Percentiles rank a stretch among this genome's conserved stretches.
These are phyloP conservation scores for Diachrysia chrysitis DNA, from an alignment of 2,888 invertebrate species.

Conservation along the genomic window DNA sequence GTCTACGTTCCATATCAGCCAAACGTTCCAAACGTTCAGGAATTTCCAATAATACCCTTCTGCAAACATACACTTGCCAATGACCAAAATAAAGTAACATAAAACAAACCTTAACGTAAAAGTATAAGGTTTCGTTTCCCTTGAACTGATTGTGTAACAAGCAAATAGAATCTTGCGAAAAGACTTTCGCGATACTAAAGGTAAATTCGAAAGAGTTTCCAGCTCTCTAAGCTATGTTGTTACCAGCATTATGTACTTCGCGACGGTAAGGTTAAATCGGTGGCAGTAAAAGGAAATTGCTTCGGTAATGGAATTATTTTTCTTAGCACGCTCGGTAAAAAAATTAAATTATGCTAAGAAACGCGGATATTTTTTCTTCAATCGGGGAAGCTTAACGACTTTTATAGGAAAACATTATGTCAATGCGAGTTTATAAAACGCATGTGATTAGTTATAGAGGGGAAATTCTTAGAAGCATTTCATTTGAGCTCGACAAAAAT, in stretches of 20 bases:
- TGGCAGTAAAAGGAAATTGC: conserved; percentile 76
- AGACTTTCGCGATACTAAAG: conserved; percentile 78
- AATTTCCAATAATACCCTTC: conserved; percentile 86
- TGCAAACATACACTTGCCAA: conserved; percentile 45
- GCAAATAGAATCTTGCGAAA: conserved; percentile 64
- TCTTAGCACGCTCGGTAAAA: conserved; percentile 62
- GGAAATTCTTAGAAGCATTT: not conserved
- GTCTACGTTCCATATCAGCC: conserved; percentile 79
- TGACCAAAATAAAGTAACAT: conserved; percentile 15
- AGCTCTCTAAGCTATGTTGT: conserved; percentile 74
- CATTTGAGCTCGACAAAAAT: not conserved
- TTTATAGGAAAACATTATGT: conserved; percentile 44
- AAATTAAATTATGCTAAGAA: conserved; percentile 64
- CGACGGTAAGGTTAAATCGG: conserved; percentile 67
- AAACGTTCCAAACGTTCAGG: conserved; percentile 80
- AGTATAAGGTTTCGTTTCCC: conserved; percentile 58
- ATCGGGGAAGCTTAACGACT: conserved; percentile 51
- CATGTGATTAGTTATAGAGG: not conserved
- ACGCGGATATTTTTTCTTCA: conserved; percentile 51
- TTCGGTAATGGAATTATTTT: conserved; percentile 75
- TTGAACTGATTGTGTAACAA: conserved; percentile 26
- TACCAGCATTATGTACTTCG: conserved; percentile 64
- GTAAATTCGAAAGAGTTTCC: conserved; percentile 84
- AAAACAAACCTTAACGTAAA: conserved; percentile 37
- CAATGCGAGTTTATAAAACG: conserved; percentile 23